Base-by-base conservation (phyloP, 2,797 vertebrate genomes). In the Antennarius maculatus region DNA sequence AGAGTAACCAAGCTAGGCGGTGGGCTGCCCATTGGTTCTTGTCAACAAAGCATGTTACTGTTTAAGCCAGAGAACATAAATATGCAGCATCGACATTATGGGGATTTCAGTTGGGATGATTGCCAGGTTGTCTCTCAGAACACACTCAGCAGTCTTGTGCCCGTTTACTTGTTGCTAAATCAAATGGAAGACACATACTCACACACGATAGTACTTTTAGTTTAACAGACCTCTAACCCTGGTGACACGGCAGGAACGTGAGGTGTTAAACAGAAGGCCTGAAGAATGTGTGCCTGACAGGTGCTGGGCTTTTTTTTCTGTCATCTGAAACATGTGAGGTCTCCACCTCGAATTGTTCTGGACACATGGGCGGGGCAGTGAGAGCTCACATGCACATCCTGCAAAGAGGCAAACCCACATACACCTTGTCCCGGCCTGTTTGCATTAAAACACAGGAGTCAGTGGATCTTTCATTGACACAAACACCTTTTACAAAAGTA, bases 231-330 rank as follows among this genome's bases (percentile, higher is more conserved):
- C 78, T 68, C 41, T 67, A 58, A 68, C 82, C 58, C 45, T 29
- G 55, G 76, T 84, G 87, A 86, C 79, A 77, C 18, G 18, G 41
- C 77, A 76, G 82, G 79, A 91, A 83, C 14, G 70, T 50, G 78
- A 89, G 82, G 84, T 80, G 89, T 88, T 41, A 61, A 82, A 88
- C 85, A 86, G 89, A 86, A 88, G 85, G 62, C 50, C 78, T 45
- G 67, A 78, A 86, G 86, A 91, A 91, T 91, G 86, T 76, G 72
- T 64, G 66, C 45, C n/a, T 55, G 61, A 87, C 89, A 91, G 89
- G 88, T 91, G 90, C 77, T 46, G 56, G 18, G 54, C 59, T 55
- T 49, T 80, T 80, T 80, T 80, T 80, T 70, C 76, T 80, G 81
- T 79, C 78, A 81, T 85, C 58, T 80, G 73, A 86, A 81, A 85